A percentile compares a stretch with the other conserved stretches of the same genome.
Evolutionary conservation across 2,888 invertebrate species (phyloP).

Genomic region (Cylloceria caligata): DNA sequence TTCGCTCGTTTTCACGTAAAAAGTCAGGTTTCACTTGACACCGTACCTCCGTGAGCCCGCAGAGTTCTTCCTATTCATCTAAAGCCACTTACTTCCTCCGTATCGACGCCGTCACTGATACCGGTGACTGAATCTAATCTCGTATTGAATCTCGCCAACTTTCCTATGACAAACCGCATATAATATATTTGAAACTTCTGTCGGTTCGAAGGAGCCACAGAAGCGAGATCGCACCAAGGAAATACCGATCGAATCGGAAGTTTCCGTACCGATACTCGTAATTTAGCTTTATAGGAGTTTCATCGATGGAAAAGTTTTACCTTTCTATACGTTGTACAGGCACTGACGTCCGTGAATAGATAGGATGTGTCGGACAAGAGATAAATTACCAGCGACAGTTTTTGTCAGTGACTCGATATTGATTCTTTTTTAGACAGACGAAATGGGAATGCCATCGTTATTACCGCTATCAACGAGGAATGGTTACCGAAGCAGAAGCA

Average conservation of each 20-base stretch:
- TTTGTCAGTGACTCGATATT: slow-evolving; percentile 25
- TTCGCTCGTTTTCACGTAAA: slow-evolving; percentile 39
- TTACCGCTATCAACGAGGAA: slow-evolving; percentile 6
- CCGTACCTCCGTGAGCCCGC: slow-evolving; percentile 8
- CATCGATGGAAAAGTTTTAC: too few species aligned
- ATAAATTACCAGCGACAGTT: background rate
- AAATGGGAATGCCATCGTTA: slow-evolving; percentile 27
- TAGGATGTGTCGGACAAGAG: background rate
- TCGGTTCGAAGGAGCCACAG: too few species aligned
- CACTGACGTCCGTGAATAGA: background rate
- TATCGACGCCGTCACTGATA: slow-evolving; percentile 24
- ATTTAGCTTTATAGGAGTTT: too few species aligned
- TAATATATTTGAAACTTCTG: too few species aligned
- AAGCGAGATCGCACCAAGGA: too few species aligned
- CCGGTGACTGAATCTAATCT: too few species aligned
- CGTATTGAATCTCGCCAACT: too few species aligned
- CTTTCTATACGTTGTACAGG: too few species aligned
- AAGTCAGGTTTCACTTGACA: slow-evolving; percentile 30
- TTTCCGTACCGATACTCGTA: too few species aligned
- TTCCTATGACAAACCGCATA: too few species aligned
- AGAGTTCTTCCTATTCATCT: too few species aligned
- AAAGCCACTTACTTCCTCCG: background rate
- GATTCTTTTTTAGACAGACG: slow-evolving; percentile 24
- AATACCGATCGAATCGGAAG: too few species aligned
- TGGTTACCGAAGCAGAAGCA: slow-evolving; percentile 14